Conservation (phyloP, 2,797 vertebrate genomes). For the Kryptopterus vitreolus region DNA sequence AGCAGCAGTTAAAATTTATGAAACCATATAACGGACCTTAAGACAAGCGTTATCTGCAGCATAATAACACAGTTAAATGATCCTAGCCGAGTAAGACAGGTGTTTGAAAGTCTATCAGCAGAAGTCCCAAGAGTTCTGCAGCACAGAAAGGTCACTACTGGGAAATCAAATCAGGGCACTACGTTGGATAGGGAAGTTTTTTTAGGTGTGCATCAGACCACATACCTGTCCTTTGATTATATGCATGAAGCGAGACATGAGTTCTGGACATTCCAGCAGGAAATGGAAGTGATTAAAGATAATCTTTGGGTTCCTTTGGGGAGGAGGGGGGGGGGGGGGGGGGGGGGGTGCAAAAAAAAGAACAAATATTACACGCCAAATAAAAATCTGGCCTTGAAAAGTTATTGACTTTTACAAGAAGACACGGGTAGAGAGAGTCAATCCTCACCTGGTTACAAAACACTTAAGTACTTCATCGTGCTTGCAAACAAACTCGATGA, state of each 20-base stretch:
- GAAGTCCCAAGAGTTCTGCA: constrained; percentile 46
- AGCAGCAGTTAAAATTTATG: constrained; percentile 66
- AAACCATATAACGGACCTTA: constrained; percentile 61
- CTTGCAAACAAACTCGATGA: constrained; percentile 98
- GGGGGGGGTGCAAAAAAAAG: no score
- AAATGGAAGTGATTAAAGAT: constrained; percentile 99
- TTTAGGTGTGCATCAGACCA: background rate
- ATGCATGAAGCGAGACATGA: constrained; percentile 99
- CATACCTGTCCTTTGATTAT: constrained; percentile 97
- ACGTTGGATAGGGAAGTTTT: background rate
- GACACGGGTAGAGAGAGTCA: constrained; percentile 30
- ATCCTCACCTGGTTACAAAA: constrained; percentile 86
- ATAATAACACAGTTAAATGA: constrained; percentile 62
- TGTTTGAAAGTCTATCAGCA: constrained; percentile 63
- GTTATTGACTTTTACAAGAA: background rate
- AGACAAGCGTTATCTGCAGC: constrained; percentile 60
- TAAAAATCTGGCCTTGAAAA: constrained; percentile 21
- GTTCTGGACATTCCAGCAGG: constrained; percentile 95
- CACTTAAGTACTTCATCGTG: constrained; percentile 97
- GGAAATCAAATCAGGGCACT: constrained; percentile 10
- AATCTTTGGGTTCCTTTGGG: constrained; percentile 92
- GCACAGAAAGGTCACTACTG: constrained; percentile 34
- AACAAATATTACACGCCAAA: constrained; percentile 19
- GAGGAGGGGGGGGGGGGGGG: no score
- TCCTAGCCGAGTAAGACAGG: constrained; percentile 46